A percentile compares a stretch with the other conserved stretches of the same genome.
These are phyloP conservation scores for Yponomeuta malinellus DNA, from an alignment of 2,888 invertebrate species.

Conservation along the genomic window DNA sequence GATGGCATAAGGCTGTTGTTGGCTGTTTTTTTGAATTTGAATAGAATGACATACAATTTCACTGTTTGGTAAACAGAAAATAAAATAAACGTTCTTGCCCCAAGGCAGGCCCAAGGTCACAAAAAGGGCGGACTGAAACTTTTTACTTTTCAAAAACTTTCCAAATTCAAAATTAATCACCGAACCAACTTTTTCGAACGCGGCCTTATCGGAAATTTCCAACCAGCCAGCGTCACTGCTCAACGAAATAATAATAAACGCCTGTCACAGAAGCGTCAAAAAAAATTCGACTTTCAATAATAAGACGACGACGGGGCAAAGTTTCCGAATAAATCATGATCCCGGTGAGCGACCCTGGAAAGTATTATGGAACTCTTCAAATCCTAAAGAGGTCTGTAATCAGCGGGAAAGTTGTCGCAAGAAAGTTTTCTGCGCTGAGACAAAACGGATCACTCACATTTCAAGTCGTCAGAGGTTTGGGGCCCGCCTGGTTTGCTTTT, in stretches of 20 bases:
- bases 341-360: conserved; percentile 10
- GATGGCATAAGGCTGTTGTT: too few species aligned
- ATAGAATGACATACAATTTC: too few species aligned
- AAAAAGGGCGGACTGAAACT: background rate
- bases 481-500: background rate
- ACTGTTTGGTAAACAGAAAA: too few species aligned
- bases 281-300: conserved; percentile 41
- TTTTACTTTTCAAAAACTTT: background rate
- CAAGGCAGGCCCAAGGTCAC: too few species aligned
- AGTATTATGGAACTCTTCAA: conserved; percentile 46
- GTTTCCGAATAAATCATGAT: conserved; percentile 37
- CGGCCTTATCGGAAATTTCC: background rate
- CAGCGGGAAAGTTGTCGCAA: conserved; percentile 38
- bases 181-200: background rate
- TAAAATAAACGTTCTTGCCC: too few species aligned
- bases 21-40: too few species aligned
- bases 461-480: conserved; percentile 21
- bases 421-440: conserved; percentile 36
- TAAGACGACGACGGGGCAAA: conserved; percentile 36
- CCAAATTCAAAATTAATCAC: background rate
- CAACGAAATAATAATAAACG: conserved; percentile 2
- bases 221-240: background rate
- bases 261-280: conserved; percentile 19
- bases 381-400: conserved; percentile 39
- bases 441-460: conserved; percentile 42